Percentiles rank a stretch among this genome's conserved stretches.
phyloP scores from a whole-genome alignment of 2,113 vertebrate genomes.

The Hemicordylus capensis region DNA sequence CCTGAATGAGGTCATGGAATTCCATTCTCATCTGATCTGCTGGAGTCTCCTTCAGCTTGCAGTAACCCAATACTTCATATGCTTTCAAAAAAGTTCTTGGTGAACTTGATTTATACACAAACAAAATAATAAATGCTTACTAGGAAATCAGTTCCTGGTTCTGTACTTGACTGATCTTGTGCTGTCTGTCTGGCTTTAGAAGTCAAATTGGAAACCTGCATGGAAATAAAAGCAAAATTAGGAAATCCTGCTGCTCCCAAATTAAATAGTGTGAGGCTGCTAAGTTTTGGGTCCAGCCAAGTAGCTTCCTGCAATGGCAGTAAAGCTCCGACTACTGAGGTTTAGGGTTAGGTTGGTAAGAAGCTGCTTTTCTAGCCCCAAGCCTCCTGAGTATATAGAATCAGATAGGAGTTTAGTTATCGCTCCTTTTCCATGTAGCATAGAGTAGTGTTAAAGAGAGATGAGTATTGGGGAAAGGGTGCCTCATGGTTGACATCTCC shows the following conservation, averaged over 20 bases:
- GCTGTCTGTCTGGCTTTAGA: background rate
- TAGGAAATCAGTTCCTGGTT: background rate
- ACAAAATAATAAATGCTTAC: background rate
- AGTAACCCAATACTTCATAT: background rate
- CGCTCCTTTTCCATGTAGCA: no score
- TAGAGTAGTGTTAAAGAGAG: no score
- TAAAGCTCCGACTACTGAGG: background rate
- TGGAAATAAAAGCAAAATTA: background rate
- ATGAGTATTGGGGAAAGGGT: no score
- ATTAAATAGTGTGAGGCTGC: background rate
- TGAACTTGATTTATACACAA: background rate
- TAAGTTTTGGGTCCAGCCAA: background rate
- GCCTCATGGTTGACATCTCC: no score
- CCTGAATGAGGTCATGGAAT: conserved; percentile 34
- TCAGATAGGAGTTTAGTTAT: background rate
- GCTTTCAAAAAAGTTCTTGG: background rate
- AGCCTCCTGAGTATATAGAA: background rate
- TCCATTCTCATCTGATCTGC: conserved; percentile 25
- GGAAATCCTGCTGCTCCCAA: background rate
- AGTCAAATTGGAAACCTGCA: background rate
- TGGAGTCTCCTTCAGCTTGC: conserved; percentile 4
- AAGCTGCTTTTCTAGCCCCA: background rate
- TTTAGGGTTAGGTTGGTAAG: background rate
- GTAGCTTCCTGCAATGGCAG: background rate
- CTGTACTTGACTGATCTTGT: background rate